A percentile compares a stretch with the other conserved stretches of the same genome.
Conservation (phyloP, 1,140 invertebrate genomes). For the Samia ricini region DNA sequence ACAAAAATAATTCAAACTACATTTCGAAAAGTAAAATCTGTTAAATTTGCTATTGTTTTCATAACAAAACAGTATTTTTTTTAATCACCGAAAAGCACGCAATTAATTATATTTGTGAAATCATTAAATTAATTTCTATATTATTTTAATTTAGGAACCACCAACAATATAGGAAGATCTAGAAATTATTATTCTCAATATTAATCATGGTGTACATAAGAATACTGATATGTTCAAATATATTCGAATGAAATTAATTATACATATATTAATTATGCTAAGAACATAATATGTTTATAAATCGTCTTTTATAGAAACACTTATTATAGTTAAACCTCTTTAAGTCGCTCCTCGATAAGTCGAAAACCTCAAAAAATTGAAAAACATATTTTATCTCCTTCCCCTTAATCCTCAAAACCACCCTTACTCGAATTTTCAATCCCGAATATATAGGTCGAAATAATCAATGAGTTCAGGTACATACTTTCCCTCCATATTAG, state of each 20-base stretch:
- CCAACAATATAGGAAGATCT: background rate
- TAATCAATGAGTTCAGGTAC: no score
- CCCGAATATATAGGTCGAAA: no score
- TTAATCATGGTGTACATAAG: background rate
- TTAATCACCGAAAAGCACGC: background rate
- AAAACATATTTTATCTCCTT: no score
- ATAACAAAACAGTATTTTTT: no score
- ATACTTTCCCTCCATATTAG: no score
- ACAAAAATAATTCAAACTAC: background rate
- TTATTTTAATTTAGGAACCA: slow-evolving; percentile 1
- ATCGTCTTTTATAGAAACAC: background rate
- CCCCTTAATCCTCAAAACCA: no score
- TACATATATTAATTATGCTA: background rate
- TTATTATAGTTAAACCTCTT: background rate
- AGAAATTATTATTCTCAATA: background rate
- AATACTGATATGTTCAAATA: background rate
- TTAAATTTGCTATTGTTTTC: no score
- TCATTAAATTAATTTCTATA: background rate
- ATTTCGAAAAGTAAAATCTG: background rate
- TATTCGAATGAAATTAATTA: background rate
- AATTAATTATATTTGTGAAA: background rate
- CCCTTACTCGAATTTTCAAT: no score
- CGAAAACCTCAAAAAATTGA: no score
- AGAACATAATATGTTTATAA: background rate
- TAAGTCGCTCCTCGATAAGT: no score